Base-by-base conservation (phyloP, 1,140 invertebrate species). In the Aphelenchoides avenae region DNA sequence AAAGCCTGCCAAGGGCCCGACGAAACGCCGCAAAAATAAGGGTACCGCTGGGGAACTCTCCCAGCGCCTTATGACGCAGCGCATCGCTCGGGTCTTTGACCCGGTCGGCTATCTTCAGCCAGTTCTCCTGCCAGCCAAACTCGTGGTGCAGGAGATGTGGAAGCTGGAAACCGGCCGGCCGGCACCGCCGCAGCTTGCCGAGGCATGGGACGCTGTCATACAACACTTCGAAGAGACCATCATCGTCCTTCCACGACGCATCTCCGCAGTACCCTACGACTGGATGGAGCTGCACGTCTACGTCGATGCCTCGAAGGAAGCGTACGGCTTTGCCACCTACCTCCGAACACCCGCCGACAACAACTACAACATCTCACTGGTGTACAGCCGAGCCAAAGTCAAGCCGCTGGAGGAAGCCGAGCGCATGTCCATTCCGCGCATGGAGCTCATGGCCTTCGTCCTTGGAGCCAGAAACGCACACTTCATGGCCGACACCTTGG, bases 11-110 rank as follows among this genome's bases (percentile, higher is more conserved):
- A n/a, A n/a, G n/a, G n/a, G n/a, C n/a, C n/a, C n/a, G n/a, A n/a
- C 6, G 31, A 9, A 40, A 41, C 18, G 7, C 67, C 27, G 31
- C 62, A 1, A 66, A 64, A 41, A 56, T 61, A 52, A 7, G 15
- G 5, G 3, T 26, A 3, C 29, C 1, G 11, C 24, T 29, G 51
- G 26, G n/a, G n/a, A n/a, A n/a, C n/a, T n/a, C 4, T n/a, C 1
- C 1, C 1, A 2, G 29, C 39, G 41, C 18, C 27, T 7, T 3
- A 50, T 52, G 22, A 26, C 54, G 9, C 24, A 30, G n/a, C 4
- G 11, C n/a, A 3, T 52, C 18, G 50, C 50, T 7, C 27, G 41
- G 20, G 13, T 52, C 9, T 52, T n/a, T 7, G 50, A 52, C 24
- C 50, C 50, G 29, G 11, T 52, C 13, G 43, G 50, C 5, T 15